These are phyloP conservation scores for Pteropus alecto DNA, from an alignment of 2,113 vertebrate genomes.

Conservation along the genomic window DNA sequence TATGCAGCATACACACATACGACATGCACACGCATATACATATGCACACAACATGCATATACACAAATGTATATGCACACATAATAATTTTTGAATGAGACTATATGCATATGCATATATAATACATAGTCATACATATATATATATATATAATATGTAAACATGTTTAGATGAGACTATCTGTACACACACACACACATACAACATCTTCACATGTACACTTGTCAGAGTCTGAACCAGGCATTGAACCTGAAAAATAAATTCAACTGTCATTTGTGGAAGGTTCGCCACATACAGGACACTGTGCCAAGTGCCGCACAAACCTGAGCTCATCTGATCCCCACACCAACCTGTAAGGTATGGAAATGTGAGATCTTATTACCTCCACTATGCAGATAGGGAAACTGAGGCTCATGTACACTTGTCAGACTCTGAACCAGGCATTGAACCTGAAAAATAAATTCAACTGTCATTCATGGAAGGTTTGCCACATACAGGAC, in stretches of 20 bases:
- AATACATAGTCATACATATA: neutral
- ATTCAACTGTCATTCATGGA: neutral
- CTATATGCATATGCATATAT: too few relatives aligned
- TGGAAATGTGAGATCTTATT: fast-evolving
- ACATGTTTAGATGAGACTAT: neutral
- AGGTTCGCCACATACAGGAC: fast-evolving
- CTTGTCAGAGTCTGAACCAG: neutral
- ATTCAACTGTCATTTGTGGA: neutral
- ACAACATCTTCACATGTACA: neutral
- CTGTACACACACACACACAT: neutral
- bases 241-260: neutral
- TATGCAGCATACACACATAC: neutral
- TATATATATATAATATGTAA: neutral
- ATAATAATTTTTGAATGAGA: neutral
- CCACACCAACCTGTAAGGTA: fast-evolving
- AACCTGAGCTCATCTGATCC: fast-evolving
- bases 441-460: neutral
- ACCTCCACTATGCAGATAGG: neutral
- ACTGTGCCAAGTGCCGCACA: fast-evolving
- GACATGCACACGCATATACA: neutral
- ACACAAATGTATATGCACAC: too few relatives aligned
- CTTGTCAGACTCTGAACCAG: neutral
- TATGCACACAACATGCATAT: fast-evolving
- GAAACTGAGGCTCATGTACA: neutral
- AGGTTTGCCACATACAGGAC: fast-evolving